Base-by-base conservation (phyloP, 2,797 vertebrate species). In the Melanotaenia boesemani region DNA sequence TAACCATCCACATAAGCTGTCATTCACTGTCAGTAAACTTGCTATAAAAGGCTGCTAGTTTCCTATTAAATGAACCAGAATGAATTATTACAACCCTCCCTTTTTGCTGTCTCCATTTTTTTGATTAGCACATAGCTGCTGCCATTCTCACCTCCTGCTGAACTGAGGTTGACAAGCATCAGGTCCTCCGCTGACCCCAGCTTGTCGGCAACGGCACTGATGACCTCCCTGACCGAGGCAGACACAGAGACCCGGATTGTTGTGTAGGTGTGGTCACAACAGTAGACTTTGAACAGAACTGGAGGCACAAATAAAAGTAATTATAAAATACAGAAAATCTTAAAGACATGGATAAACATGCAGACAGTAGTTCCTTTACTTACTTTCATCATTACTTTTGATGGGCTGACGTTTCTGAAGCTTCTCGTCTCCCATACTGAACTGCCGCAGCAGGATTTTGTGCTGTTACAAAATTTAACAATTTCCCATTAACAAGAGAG, bases 231-330 rank as follows among this genome's bases (percentile, higher is more conserved):
- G 91, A 98, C 98, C 0, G 96, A 97, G 69, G 97, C 94, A 0
- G 93, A 94, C 64, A 99, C 95, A 0, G 95, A 95, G 56, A 97
- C 96, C 6, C 98, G 95, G 74, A 99, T 99, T 2, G 98, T 99
- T 46, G 95, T 98, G 82, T 99, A 99, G 64, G 98, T 98, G 89
- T 99, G 97, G 93, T 99, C 98, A 67, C 94, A 89, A 93, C 98
- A 99, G 92, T 97, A 98, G 61, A 99, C 97, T 93, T 99, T 99
- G 85, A 99, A 97, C 46, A 99, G 93, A 88, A 99, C 98, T 99
- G 79, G 67, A 81, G 41, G 63, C 50, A 70, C 77, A 74, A 85
- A 76, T 62, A 18, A 76, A 24, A 80, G 26, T 7, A 79, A 68
- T 74, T n/a, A 74, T 46, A 34, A 18, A 16, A 28, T 6, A 12